A percentile compares a stretch with the other conserved stretches of the same genome.
These are phyloP conservation scores for Talpa occidentalis DNA, from an alignment of 2,113 vertebrate genomes.

Conservation along the genomic window DNA sequence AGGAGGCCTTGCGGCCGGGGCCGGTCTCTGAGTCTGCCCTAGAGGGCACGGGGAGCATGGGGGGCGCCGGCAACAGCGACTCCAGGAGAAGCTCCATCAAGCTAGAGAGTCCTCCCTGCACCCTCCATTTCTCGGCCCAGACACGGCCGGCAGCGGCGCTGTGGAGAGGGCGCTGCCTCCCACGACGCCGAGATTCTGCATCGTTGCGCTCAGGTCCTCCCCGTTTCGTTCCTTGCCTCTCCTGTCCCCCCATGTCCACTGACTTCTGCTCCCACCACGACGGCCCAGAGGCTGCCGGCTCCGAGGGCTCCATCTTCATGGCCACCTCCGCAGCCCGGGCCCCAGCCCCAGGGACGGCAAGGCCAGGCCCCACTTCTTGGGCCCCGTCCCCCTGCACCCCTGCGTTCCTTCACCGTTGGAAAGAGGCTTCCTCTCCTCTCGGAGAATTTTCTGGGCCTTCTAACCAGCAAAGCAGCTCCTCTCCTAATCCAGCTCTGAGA, in stretches of 20 bases:
- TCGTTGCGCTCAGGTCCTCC: not conserved
- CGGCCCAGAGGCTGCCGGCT: not conserved
- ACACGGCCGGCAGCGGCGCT: too few relatives aligned
- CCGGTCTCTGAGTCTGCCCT: not conserved
- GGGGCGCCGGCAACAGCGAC: rapidly evolving
- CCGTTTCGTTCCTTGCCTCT: not conserved
- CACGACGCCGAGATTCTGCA: not conserved
- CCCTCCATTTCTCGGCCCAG: not conserved
- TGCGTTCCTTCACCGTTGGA: slow-evolving; percentile 6
- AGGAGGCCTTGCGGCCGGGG: not conserved
- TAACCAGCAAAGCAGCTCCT: slow-evolving; percentile 50
- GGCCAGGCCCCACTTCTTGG: rapidly evolving
- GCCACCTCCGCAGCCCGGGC: not conserved
- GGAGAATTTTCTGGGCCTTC: not conserved
- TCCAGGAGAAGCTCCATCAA: not conserved
- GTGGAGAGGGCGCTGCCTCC: not conserved
- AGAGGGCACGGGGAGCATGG: rapidly evolving
- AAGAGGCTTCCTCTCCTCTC: slow-evolving; percentile 44
- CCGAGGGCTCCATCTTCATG: not conserved
- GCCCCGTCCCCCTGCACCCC: not conserved
- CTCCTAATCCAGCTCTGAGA: slow-evolving; percentile 17
- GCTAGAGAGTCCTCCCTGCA: rapidly evolving
- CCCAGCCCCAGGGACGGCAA: rapidly evolving
- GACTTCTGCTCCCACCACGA: not conserved
- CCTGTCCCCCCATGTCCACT: not conserved